Evolutionary conservation across 1,140 invertebrate species (phyloP), one percentile per base, ranked within the genome.

Genomic region (Lithobius niger): DNA sequence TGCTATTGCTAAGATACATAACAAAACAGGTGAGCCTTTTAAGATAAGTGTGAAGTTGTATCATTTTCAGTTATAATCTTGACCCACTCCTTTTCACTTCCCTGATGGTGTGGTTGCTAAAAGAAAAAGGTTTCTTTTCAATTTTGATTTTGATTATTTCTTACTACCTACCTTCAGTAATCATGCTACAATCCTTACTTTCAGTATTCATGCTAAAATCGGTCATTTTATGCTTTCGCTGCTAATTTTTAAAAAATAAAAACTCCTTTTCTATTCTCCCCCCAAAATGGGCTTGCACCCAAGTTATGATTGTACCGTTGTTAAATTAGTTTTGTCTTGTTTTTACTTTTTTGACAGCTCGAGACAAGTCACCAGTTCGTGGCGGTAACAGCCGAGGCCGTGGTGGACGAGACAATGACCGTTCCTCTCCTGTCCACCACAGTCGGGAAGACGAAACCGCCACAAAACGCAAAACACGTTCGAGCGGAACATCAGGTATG

Each of bases 381-480:
- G 51, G 45, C 28, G 56, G 52, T 26, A 27, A 51, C 43, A 44
- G 56, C 15, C 53, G 56, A 42, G 52, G 58, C 22, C 51, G 56
- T 52, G 51, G 44, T 56, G 52, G 56, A 22, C 27, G 57, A 2
- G 54, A 52, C 28, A 50, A 60, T 22, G 45, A 55, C 16, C 52
- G 54, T 2, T 55, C 54, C 21, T 50, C 56, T 28, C 57, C n/a
- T 31, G 22, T 50, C 15, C 15, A 51, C 13, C 50, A 60, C 28
- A 50, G 51, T 16, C 6, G 19, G 44, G 56, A 55, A 43, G 58
- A 60, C 40, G 56, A 58, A 53, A 54, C 25, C 27, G 44, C 40
- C 27, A 55, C 28, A 10, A 61, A 61, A 56, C 57, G 60, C 42
- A 61, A 61, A 52, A 57, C 57, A 27, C 27, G 60, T 22, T 54